phyloP scores from a whole-genome alignment of 2,113 vertebrate genomes.

The Synodontis membranacea region DNA sequence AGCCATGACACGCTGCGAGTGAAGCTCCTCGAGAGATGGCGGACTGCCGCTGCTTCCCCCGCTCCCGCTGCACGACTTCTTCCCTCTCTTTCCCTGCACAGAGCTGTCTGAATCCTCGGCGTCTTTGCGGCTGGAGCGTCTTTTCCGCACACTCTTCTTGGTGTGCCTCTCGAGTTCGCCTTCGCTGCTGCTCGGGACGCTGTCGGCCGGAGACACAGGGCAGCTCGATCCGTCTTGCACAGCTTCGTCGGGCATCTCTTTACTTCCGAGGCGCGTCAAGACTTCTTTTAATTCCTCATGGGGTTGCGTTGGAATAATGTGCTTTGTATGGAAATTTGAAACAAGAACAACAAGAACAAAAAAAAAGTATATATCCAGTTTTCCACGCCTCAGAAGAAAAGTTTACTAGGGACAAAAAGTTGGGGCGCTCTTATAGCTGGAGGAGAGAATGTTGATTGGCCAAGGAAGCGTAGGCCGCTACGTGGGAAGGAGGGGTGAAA shows the following conservation, averaged over 20 bases:
- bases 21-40: constrained; percentile 92
- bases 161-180: constrained; percentile 87
- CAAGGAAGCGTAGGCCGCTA: constrained; percentile 72
- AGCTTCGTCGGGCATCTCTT: constrained; percentile 54
- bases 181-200: constrained; percentile 89
- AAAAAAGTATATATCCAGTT: constrained; percentile 1
- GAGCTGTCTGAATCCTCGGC: constrained; percentile 84
- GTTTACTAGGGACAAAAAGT: constrained; percentile 59
- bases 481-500: constrained; percentile 80
- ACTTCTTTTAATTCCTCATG: constrained; percentile 36
- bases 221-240: constrained; percentile 86
- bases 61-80: constrained; percentile 83
- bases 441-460: constrained; percentile 85
- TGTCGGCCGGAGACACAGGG: constrained; percentile 91
- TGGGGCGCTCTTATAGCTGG: constrained; percentile 90
- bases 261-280: constrained; percentile 15
- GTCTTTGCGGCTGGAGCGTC: constrained; percentile 81
- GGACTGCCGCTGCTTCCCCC: constrained; percentile 82
- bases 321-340: neutral
- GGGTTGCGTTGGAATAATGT: constrained; percentile 19
- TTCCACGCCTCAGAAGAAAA: constrained; percentile 66
- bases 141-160: constrained; percentile 81
- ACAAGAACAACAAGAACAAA: neutral
- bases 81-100: constrained; percentile 81
- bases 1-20: constrained; percentile 95